Conservation (phyloP, 2,888 invertebrate genomes). For the Zele albiditarsus region DNA sequence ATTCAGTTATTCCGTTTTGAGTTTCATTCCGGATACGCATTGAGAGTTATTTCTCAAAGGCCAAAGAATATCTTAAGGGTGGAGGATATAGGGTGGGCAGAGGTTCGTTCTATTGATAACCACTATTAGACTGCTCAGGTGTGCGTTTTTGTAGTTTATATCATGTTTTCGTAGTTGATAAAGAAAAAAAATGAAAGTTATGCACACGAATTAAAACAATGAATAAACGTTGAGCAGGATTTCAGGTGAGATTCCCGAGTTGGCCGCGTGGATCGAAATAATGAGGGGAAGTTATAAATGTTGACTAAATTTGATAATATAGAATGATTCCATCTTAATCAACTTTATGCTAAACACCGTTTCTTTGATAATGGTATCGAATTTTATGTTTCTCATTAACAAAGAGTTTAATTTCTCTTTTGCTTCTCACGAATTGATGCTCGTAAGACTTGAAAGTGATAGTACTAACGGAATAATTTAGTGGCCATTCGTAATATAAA, state of each 20-base stretch:
- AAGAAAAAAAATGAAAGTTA: constrained; percentile 27
- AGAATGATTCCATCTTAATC: too few relatives aligned
- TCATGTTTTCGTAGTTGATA: constrained; percentile 25
- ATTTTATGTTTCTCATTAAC: constrained; percentile 1
- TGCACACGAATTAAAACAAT: constrained; percentile 21
- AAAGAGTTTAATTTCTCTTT: constrained; percentile 36
- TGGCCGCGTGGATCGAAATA: not conserved
- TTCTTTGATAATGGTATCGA: too few relatives aligned
- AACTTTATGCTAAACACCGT: too few relatives aligned
- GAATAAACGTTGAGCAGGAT: constrained; percentile 3
- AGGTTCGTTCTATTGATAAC: not conserved
- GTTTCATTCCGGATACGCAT: not conserved
- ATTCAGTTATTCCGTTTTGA: constrained; percentile 7
- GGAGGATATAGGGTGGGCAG: not conserved
- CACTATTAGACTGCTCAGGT: not conserved
- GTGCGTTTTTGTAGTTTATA: constrained; percentile 30
- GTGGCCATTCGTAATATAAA: constrained; percentile 38
- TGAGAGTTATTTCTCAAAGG: constrained; percentile 14
- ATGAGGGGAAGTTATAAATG: not conserved
- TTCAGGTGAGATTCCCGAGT: not conserved
- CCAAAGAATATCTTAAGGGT: constrained; percentile 31
- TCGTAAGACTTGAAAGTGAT: constrained; percentile 40
- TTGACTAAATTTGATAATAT: not conserved
- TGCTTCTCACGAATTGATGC: constrained; percentile 36
- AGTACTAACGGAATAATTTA: constrained; percentile 40